Percentiles rank a stretch among this genome's conserved stretches.
These are phyloP conservation scores for Cloeon dipterum DNA, from an alignment of 2,888 invertebrate genomes.

Conservation along the genomic window DNA sequence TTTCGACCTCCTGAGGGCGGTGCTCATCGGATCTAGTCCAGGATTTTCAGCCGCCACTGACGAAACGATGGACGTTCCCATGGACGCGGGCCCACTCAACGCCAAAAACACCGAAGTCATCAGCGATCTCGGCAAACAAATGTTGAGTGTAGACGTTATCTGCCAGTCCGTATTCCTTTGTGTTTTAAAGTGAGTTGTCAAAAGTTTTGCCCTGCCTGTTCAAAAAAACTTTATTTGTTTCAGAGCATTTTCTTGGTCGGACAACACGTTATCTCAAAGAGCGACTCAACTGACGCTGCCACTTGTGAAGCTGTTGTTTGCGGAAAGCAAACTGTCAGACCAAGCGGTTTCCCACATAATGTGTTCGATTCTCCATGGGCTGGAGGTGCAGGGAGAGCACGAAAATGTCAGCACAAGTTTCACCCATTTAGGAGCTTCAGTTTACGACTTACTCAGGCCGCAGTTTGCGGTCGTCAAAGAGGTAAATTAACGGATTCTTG, in stretches of 20 bases:
- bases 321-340: constrained; percentile 34
- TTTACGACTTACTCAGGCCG: constrained; percentile 64
- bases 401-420: constrained; percentile 67
- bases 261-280: constrained; percentile 58
- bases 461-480: constrained; percentile 44
- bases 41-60: constrained; percentile 23
- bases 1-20: constrained; percentile 57
- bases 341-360: constrained; percentile 50
- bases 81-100: constrained; percentile 26
- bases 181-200: constrained; percentile 24
- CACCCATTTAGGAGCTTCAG: constrained; percentile 56
- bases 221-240: constrained; percentile 9
- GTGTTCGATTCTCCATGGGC: constrained; percentile 50
- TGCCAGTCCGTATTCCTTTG: constrained; percentile 38
- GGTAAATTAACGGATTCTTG: constrained; percentile 14
- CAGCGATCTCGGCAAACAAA: constrained; percentile 54
- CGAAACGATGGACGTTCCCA: constrained; percentile 34
- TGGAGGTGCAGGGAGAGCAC: constrained; percentile 74
- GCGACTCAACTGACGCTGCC: constrained; percentile 54
- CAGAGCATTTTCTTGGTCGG: constrained; percentile 61
- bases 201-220: constrained; percentile 1
- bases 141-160: constrained; percentile 39
- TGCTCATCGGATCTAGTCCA: constrained; percentile 31
- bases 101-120: constrained; percentile 37
- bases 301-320: constrained; percentile 38